phyloP scores from a whole-genome alignment of 2,797 vertebrate species.

The Sebastes jordani region DNA sequence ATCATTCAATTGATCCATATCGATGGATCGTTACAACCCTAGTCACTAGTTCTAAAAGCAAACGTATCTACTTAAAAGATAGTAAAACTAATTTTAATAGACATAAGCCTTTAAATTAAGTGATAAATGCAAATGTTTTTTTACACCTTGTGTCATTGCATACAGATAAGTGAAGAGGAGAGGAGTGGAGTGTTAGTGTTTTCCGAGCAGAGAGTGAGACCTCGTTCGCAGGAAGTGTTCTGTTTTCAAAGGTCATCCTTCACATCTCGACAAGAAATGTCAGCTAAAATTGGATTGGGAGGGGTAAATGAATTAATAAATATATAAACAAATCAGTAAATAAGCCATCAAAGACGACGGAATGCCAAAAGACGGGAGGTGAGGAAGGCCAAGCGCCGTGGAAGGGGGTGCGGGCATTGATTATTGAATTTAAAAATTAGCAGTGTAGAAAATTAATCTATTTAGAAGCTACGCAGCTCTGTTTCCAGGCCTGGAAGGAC shows the following conservation, averaged over 20 bases:
- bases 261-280: constrained; percentile 91
- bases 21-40: too few species aligned
- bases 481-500: constrained; percentile 35
- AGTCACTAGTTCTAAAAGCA: background rate
- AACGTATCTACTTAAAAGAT: background rate
- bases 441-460: constrained; percentile 57
- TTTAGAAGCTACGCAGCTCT: constrained; percentile 43
- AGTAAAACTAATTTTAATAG: background rate
- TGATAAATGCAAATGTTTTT: background rate
- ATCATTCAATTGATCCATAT: too few species aligned
- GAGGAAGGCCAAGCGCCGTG: constrained; percentile 45
- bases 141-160: background rate
- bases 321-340: constrained; percentile 79
- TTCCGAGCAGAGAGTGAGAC: constrained; percentile 51
- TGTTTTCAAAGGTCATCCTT: constrained; percentile 93
- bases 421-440: constrained; percentile 69
- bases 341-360: constrained; percentile 67
- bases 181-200: constrained; percentile 16
- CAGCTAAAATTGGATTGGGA: constrained; percentile 91
- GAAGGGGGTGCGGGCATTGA: constrained; percentile 11
- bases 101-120: background rate
- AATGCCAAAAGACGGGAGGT: constrained; percentile 67
- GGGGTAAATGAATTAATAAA: constrained; percentile 73
- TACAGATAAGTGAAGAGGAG: background rate
- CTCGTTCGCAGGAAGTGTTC: constrained; percentile 79